Conservation (phyloP, 2,113 vertebrate species). For the Tursiops truncatus region DNA sequence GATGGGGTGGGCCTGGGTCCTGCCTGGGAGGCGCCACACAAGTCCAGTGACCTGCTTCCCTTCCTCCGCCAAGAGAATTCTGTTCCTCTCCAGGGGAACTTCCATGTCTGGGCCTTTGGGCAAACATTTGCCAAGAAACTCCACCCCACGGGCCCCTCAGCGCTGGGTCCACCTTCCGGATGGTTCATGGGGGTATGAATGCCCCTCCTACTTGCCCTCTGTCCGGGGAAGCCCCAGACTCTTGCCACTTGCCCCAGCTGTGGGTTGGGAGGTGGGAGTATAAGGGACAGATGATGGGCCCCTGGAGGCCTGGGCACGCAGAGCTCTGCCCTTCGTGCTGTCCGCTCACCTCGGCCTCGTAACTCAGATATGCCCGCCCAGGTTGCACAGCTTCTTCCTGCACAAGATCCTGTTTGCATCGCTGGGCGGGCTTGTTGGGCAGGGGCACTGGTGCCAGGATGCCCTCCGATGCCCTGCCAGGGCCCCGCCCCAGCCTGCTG, state of each 20-base stretch:
- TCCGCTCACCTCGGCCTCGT: background rate
- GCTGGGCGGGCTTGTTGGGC: background rate
- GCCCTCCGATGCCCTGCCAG: background rate
- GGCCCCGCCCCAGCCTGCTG: background rate
- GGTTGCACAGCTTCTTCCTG: constrained; percentile 18
- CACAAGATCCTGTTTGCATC: background rate
- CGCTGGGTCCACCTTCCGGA: accelerated
- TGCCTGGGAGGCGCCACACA: accelerated
- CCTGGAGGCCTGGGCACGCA: accelerated
- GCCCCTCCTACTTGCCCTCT: background rate
- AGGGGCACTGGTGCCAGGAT: background rate
- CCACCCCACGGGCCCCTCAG: background rate
- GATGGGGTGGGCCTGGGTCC: too few relatives aligned
- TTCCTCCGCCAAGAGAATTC: background rate
- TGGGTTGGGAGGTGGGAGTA: background rate
- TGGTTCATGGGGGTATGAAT: background rate
- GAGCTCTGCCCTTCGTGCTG: accelerated
- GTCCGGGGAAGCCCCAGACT: background rate
- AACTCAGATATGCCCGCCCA: background rate
- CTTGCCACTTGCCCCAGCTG: background rate
- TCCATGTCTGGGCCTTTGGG: background rate
- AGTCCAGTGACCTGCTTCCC: background rate
- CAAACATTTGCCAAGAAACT: background rate
- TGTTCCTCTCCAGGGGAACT: background rate
- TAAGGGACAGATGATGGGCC: accelerated